Conservation (phyloP, 2,888 invertebrate species). For the Cremastobaeus sp. region DNA sequence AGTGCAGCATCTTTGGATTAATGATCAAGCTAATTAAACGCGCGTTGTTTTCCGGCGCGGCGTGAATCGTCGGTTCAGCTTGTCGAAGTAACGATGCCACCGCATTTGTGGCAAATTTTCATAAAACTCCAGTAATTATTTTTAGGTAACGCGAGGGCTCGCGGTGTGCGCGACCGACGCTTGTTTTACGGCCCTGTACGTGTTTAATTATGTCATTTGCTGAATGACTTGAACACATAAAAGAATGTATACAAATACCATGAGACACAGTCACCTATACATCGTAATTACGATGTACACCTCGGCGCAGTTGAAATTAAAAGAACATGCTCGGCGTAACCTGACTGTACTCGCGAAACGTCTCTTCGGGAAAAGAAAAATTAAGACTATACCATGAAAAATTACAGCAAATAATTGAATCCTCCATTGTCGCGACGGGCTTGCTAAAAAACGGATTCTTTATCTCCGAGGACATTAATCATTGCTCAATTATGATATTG, state of each 20-base stretch:
- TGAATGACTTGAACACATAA: constrained; percentile 34
- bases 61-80: no score
- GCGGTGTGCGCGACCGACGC: constrained; percentile 30
- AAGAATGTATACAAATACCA: constrained; percentile 44
- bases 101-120: no score
- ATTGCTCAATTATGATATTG: constrained; percentile 22
- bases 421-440: not conserved
- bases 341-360: constrained; percentile 37
- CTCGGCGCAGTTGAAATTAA: constrained; percentile 40
- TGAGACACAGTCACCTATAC: constrained; percentile 33
- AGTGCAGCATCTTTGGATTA: constrained; percentile 28
- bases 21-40: constrained; percentile 46
- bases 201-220: constrained; percentile 50
- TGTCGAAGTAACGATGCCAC: no score
- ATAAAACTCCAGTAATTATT: no score
- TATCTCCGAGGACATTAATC: constrained; percentile 22
- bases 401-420: constrained; percentile 37
- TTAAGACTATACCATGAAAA: constrained; percentile 39
- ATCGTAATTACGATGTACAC: constrained; percentile 48
- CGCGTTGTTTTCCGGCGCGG: constrained; percentile 14
- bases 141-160: no score
- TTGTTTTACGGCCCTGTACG: constrained; percentile 22
- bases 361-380: constrained; percentile 23
- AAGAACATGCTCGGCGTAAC: constrained; percentile 52
- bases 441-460: no score